Conservation (phyloP, 2,113 vertebrate genomes). For the Poecilia latipinna region DNA sequence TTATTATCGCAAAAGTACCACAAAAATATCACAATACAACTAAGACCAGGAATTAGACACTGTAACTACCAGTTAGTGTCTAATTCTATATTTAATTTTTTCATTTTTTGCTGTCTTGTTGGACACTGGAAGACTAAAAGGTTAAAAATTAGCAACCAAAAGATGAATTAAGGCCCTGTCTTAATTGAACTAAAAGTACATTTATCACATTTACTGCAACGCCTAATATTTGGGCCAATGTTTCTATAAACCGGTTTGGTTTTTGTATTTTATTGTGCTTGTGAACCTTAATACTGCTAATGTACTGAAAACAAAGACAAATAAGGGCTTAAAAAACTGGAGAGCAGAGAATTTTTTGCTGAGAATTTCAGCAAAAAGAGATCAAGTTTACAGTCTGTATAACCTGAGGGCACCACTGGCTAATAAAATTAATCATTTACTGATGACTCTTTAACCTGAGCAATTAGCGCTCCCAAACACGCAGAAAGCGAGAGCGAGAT, state of each 20-base stretch:
- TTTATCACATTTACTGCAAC: no score
- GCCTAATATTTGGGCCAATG: no score
- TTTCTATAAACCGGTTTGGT: no score
- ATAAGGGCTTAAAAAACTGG: background rate
- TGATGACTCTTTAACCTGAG: constrained; percentile 58
- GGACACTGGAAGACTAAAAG: no score
- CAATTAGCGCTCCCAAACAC: constrained; percentile 47
- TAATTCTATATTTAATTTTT: no score
- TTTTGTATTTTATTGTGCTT: no score
- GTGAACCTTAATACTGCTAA: background rate
- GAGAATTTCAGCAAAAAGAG: constrained; percentile 1
- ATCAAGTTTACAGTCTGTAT: constrained; percentile 2
- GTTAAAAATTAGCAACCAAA: background rate
- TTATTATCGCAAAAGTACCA: no score
- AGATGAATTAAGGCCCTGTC: background rate
- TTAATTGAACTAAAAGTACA: no score
- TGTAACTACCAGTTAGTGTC: no score
- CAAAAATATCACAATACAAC: no score
- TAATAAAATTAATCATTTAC: constrained; percentile 64
- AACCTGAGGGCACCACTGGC: constrained; percentile 50
- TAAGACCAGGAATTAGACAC: no score
- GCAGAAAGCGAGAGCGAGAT: constrained; percentile 30
- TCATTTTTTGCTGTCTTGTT: no score
- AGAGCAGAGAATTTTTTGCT: background rate
- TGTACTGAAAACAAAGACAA: background rate